Conservation (phyloP, 2,888 invertebrate genomes). For the Acleris laterana region DNA sequence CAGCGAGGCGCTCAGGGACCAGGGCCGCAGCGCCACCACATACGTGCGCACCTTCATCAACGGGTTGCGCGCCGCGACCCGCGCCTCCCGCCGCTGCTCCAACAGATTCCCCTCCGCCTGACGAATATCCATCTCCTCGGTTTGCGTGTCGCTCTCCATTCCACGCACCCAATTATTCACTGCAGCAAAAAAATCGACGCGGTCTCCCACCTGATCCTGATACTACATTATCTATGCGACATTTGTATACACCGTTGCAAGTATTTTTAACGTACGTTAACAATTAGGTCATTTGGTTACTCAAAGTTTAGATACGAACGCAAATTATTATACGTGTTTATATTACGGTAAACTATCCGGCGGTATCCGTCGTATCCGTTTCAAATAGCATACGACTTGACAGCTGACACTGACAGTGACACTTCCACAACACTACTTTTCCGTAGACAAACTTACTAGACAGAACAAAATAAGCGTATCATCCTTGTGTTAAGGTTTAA, state of each 20-base stretch:
- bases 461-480: no score
- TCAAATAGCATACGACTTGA: conserved; percentile 31
- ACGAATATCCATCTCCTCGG: conserved; percentile 64
- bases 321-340: conserved; percentile 25
- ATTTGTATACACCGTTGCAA: neutral
- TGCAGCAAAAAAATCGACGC: conserved; percentile 16
- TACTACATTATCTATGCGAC: conserved; percentile 10
- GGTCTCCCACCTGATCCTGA: neutral
- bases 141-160: conserved; percentile 57
- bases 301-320: conserved; percentile 3
- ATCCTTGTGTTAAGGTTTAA: no score
- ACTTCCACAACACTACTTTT: neutral
- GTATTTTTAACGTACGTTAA: neutral
- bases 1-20: conserved; percentile 96
- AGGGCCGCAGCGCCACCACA: conserved; percentile 94
- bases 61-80: conserved; percentile 74
- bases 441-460: no score
- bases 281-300: conserved; percentile 4
- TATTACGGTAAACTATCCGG: conserved; percentile 22
- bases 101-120: conserved; percentile 74
- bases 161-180: conserved; percentile 9
- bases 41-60: conserved; percentile 95
- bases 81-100: conserved; percentile 72
- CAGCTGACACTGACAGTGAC: conserved; percentile 17
- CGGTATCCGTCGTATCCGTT: conserved; percentile 10